Evolutionary conservation across 1,140 invertebrate species (phyloP).

Genomic region (Phthorimaea operculella): DNA sequence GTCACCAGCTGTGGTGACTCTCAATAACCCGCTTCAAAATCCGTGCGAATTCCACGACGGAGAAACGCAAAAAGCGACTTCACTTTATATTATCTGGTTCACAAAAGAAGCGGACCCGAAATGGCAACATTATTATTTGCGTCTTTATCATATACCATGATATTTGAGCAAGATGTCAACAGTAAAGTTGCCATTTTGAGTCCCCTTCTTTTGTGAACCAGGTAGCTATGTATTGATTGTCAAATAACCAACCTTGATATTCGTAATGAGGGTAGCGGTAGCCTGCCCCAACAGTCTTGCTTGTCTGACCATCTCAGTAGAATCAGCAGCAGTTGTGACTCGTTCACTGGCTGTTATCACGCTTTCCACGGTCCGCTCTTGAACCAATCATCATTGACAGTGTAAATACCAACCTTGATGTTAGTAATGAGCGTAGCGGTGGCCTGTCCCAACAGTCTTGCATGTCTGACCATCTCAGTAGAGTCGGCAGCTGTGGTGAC

Average conservation of each 20-base stretch:
- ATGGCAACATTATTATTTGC: too few species aligned
- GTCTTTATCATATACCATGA: too few species aligned
- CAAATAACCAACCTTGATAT: conserved; percentile 84
- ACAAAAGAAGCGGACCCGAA: too few species aligned
- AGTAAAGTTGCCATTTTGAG: too few species aligned
- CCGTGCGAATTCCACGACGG: too few species aligned
- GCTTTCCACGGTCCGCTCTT: conserved; percentile 80
- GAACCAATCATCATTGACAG: too few species aligned
- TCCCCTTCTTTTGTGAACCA: too few species aligned
- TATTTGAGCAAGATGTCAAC: too few species aligned
- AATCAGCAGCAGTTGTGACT: conserved; percentile 86
- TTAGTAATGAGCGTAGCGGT: conserved; percentile 92
- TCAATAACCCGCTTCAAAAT: too few species aligned
- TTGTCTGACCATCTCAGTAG: conserved; percentile 94
- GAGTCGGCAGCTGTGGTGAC: conserved; percentile 88
- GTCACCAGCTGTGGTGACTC: conserved; percentile 87
- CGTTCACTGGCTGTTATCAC: conserved; percentile 92
- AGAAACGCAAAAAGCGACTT: too few species aligned
- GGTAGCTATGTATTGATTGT: too few species aligned
- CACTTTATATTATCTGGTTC: too few species aligned
- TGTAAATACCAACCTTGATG: conserved; percentile 83
- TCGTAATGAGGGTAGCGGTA: conserved; percentile 91
- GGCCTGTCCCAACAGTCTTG: conserved; percentile 90
- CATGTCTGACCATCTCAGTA: conserved; percentile 95
- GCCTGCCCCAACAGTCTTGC: conserved; percentile 92